Percentiles rank a stretch among this genome's conserved stretches.
These are phyloP conservation scores for zebrafish (Danio rerio) DNA, from an alignment of 2,113 vertebrate genomes.

Conservation along the genomic window DNA sequence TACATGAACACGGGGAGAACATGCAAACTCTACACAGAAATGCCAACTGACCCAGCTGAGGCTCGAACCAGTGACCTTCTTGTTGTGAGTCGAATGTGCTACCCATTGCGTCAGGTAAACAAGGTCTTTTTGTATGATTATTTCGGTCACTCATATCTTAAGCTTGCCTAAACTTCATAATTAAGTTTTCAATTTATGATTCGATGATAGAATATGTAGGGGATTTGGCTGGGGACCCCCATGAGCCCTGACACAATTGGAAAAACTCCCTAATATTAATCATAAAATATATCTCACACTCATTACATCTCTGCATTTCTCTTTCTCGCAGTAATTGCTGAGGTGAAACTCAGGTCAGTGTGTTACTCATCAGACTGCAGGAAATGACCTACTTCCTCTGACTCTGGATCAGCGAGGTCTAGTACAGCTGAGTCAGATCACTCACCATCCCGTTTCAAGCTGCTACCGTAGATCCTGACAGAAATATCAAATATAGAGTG, in stretches of 20 bases:
- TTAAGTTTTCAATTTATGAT: background rate
- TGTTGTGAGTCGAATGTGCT: too few relatives aligned
- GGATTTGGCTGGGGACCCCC: background rate
- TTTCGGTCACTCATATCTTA: background rate
- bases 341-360: constrained; percentile 53
- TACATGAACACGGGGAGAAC: too few relatives aligned
- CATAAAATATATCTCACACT: background rate
- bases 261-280: constrained; percentile 12
- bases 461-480: constrained; percentile 34
- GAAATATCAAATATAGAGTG: constrained; percentile 19
- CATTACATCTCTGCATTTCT: background rate
- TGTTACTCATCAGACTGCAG: constrained; percentile 47
- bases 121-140: background rate
- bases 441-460: background rate
- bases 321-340: constrained; percentile 15
- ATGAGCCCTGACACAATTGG: background rate
- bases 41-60: too few relatives aligned
- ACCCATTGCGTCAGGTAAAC: too few relatives aligned
- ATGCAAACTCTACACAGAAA: too few relatives aligned
- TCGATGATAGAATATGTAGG: background rate
- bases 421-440: constrained; percentile 43
- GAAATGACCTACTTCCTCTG: constrained; percentile 39
- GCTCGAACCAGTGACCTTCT: too few relatives aligned
- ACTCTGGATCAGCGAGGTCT: constrained; percentile 27
- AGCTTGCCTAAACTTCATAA: background rate